Base-by-base conservation (phyloP, 2,888 invertebrate species). In the Gymnosoma rotundatum region DNA sequence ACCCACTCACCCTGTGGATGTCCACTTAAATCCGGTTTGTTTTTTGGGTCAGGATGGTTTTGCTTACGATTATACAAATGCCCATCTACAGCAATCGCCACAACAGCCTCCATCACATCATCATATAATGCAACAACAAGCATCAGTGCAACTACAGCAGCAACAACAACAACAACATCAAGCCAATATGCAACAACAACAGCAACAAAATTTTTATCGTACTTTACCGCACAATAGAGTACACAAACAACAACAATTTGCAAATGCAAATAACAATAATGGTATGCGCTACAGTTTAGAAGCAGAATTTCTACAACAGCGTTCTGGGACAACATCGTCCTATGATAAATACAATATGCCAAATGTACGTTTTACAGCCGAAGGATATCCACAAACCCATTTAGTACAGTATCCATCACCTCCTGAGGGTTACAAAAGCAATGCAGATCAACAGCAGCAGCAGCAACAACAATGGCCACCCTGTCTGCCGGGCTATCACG, bases 21-120 rank as follows among this genome's bases (percentile, higher is more conserved):
- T 96, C 14, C 96, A 95, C 89, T 92, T 96, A 70, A 95, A 95
- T 90, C 95, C 96, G 0, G 95, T 95, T n/a, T 95, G 95, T 89
- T 95, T 96, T 90, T 92, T 96, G 87, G 95, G 96, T 87, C 94
- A 94, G 86, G 96, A 97, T 86, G 96, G 95, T n/a, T 96, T 96
- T 9, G 93, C 96, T 56, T 92, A 92, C 54, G 92, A 92, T 85
- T 91, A 91, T 50, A 91, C 91, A 85, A 92, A 91, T 86, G 91
- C 91, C 82, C 93, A 92, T 87, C 86, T 90, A 83, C 91, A 89
- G 74, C 90, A 90, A 83, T 87, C 88, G 10, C 83, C 87, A 36
- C 86, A 84, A 42, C 85, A 86, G 63, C 79, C 85, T n/a, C 83
- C 87, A n/a, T 83, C 83, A 9, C 85, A 84, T 67, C 87, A 87